These are phyloP conservation scores for Miniopterus natalensis DNA, from an alignment of 2,113 vertebrate genomes.

Conservation along the genomic window DNA sequence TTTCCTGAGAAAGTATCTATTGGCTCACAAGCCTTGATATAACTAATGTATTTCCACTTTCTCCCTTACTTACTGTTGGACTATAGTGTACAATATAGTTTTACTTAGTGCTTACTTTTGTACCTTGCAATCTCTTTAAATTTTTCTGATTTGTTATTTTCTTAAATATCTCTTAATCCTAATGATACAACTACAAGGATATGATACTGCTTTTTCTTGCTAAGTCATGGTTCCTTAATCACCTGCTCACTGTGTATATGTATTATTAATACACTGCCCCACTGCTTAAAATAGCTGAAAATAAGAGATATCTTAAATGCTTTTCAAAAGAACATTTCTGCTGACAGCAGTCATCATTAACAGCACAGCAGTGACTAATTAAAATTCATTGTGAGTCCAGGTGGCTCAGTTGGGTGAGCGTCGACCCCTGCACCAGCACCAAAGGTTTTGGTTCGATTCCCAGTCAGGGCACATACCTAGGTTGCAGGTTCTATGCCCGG, in stretches of 20 bases:
- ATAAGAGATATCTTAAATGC: not conserved
- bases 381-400: slow-evolving; percentile 60
- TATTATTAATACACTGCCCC: not conserved
- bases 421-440: not conserved
- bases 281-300: slow-evolving; percentile 20
- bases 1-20: not conserved
- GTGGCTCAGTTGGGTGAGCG: not conserved
- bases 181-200: not conserved
- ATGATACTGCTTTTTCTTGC: not conserved
- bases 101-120: not conserved
- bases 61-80: not conserved
- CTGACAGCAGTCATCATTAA: slow-evolving; percentile 66
- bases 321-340: slow-evolving; percentile 64
- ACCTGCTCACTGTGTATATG: not conserved
- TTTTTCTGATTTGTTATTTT: not conserved
- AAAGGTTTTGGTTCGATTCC: not conserved
- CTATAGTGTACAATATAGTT: not conserved
- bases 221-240: not conserved
- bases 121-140: not conserved
- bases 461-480: not conserved
- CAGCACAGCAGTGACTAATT: not conserved
- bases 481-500: not conserved
- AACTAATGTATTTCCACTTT: not conserved
- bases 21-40: not conserved
- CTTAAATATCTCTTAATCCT: not conserved